These are phyloP conservation scores for Berghia stephanieae DNA, from an alignment of 1,140 invertebrate species.

Conservation along the genomic window DNA sequence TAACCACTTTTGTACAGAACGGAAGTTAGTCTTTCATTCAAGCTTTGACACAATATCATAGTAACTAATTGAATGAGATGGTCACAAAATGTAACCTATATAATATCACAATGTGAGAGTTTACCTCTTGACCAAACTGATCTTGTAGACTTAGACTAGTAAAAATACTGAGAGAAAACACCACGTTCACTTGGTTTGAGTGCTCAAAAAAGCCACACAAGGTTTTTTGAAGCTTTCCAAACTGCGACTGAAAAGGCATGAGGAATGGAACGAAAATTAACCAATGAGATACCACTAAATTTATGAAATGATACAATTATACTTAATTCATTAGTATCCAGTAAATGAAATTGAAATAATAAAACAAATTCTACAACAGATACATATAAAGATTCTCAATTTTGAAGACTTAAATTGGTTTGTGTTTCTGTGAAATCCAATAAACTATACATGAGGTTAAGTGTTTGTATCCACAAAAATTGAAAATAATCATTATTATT, in stretches of 20 bases:
- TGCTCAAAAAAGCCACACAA: conserved; percentile 50
- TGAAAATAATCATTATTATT: no score
- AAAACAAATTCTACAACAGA: neutral
- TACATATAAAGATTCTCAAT: neutral
- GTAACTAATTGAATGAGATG: neutral
- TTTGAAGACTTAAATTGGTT: conserved; percentile 19
- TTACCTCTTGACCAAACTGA: conserved; percentile 53
- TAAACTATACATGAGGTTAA: no score
- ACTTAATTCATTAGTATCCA: no score
- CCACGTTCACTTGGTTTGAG: conserved; percentile 46
- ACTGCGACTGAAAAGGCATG: conserved; percentile 49
- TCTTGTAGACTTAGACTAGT: conserved; percentile 57
- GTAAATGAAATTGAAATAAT: neutral
- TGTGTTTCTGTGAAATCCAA: no score
- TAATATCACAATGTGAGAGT: neutral
- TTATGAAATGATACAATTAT: neutral
- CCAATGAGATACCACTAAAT: neutral
- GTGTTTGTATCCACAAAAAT: no score
- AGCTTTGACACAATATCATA: no score
- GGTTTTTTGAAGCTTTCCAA: conserved; percentile 44
- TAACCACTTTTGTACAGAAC: no score
- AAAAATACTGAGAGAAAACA: conserved; percentile 55
- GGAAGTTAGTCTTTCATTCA: no score
- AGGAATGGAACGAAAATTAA: neutral
- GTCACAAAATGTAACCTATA: neutral